These are phyloP conservation scores for Aplysina aerophoba DNA, from an alignment of 37 sponge, comb jelly and placozoan species.

Conservation along the genomic window DNA sequence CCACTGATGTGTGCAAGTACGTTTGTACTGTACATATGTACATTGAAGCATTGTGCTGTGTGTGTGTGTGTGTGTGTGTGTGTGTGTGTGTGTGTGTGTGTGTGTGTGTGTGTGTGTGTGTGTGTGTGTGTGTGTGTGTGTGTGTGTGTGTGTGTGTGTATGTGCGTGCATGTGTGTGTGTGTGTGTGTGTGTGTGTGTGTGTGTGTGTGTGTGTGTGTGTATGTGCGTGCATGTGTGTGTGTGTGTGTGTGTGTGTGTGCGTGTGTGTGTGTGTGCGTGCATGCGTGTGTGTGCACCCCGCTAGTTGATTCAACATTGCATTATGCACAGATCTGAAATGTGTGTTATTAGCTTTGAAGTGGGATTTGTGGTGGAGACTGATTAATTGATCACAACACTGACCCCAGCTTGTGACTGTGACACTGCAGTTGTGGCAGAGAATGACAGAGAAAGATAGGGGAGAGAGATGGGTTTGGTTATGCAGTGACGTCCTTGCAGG, in stretches of 20 bases:
- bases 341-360: too few species aligned
- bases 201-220: neutral
- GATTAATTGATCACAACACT: too few species aligned
- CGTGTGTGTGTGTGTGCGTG: conserved; percentile 14
- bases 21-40: neutral
- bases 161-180: too few species aligned
- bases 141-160: neutral
- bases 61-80: conserved; percentile 7
- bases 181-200: neutral
- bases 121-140: too few species aligned
- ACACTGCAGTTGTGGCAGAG: too few species aligned
- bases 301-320: conserved; percentile 20
- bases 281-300: neutral
- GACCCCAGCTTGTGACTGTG: too few species aligned
- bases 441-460: too few species aligned
- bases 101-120: too few species aligned
- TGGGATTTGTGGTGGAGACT: too few species aligned
- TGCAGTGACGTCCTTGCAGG: too few species aligned
- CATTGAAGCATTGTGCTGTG: neutral
- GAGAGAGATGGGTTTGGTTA: too few species aligned
- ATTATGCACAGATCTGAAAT: too few species aligned
- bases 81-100: neutral
- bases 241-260: conserved; percentile 15
- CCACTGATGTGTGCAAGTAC: neutral
- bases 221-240: neutral